A percentile compares a stretch with the other conserved stretches of the same genome.
Evolutionary conservation across 2,888 invertebrate genomes (phyloP).

Genomic region (Meteorus colon): DNA sequence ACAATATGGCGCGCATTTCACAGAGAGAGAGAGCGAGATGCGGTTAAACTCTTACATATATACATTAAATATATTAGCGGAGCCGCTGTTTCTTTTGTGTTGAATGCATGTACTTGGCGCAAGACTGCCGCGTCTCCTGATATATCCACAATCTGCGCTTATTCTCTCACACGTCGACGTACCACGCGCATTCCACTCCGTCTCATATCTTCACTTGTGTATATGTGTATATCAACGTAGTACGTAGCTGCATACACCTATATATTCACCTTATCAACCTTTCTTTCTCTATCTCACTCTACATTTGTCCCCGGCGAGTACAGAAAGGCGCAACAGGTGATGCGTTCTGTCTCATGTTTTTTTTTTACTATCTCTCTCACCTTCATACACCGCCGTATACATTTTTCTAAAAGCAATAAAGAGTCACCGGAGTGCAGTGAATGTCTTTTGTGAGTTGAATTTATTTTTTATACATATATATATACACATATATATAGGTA

Average conservation of each 20-base stretch:
- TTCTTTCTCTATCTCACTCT: background rate
- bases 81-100: background rate
- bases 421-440: conserved; percentile 27
- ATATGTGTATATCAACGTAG: too few species aligned
- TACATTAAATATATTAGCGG: background rate
- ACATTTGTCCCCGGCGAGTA: conserved; percentile 25
- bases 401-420: conserved; percentile 30
- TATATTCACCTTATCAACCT: too few species aligned
- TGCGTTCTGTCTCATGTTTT: conserved; percentile 37
- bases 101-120: conserved; percentile 1
- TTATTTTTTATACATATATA: background rate
- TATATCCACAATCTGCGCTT: background rate
- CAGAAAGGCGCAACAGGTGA: conserved; percentile 44
- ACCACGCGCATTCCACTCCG: conserved; percentile 30
- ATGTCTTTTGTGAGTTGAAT: conserved; percentile 32
- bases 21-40: too few species aligned
- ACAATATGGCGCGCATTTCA: conserved; percentile 14
- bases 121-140: conserved; percentile 3
- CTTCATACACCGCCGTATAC: conserved; percentile 9
- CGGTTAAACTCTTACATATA: background rate
- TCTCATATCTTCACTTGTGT: conserved; percentile 34
- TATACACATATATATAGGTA: background rate
- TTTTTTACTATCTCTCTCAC: conserved; percentile 11
- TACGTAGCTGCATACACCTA: too few species aligned
- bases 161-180: background rate